phyloP scores from a whole-genome alignment of 2,888 invertebrate species.

The Drosophila ustulata region DNA sequence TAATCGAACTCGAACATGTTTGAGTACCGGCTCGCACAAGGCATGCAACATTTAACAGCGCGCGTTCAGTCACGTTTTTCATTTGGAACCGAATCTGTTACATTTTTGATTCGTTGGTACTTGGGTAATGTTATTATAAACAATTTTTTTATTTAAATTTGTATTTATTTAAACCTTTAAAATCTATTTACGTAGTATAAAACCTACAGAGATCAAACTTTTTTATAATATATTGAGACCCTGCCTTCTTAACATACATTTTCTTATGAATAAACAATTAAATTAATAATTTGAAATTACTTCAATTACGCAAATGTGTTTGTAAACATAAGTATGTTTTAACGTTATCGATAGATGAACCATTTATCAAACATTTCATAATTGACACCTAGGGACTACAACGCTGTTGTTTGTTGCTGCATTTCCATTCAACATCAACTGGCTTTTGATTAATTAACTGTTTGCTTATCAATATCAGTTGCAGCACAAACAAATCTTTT shows the following conservation, averaged over 20 bases:
- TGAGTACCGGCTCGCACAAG: background rate
- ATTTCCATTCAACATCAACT: background rate
- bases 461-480: conserved; percentile 14
- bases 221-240: no score
- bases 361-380: background rate
- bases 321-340: no score
- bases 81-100: no score
- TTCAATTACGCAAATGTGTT: no score
- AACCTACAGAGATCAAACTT: no score
- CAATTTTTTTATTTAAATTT: no score
- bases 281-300: background rate
- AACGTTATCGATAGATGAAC: background rate
- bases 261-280: no score
- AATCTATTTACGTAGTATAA: no score
- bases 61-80: background rate
- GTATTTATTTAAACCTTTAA: no score
- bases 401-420: background rate
- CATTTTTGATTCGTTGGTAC: no score
- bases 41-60: conserved; percentile 1
- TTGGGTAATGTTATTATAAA: no score
- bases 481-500: background rate
- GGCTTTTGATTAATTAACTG: conserved; percentile 2
- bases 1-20: conserved; percentile 38
- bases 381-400: background rate
- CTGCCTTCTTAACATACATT: no score